phyloP scores from a whole-genome alignment of 2,888 invertebrate species.

The Synanthedon andrenaeformis region DNA sequence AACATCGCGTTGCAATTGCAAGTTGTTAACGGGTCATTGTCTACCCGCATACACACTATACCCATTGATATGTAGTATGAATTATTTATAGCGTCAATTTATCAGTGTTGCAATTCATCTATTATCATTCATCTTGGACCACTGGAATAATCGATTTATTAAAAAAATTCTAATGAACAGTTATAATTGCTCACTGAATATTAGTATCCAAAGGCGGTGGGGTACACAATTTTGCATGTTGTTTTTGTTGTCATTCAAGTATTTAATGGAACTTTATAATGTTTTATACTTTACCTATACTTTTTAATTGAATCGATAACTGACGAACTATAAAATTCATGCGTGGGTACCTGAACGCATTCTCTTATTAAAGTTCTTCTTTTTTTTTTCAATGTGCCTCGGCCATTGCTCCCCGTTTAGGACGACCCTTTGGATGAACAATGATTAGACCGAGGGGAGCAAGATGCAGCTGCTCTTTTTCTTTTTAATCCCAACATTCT shows the following conservation, averaged over 20 bases:
- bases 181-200: too few relatives aligned
- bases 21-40: conserved; percentile 33
- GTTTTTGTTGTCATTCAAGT: too few relatives aligned
- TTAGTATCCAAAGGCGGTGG: too few relatives aligned
- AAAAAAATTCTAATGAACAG: background rate
- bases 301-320: conserved; percentile 7
- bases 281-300: too few relatives aligned
- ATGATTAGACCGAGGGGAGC: conserved; percentile 57
- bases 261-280: too few relatives aligned
- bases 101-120: conserved; percentile 13
- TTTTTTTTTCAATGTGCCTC: conserved; percentile 31
- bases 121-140: conserved; percentile 7
- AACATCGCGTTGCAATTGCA: conserved; percentile 24
- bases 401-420: conserved; percentile 56
- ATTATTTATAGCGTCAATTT: conserved; percentile 18
- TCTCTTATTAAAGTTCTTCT: conserved; percentile 35
- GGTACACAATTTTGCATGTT: too few relatives aligned
- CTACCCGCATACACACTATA: conserved; percentile 26
- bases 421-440: conserved; percentile 61
- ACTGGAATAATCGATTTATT: conserved; percentile 1
- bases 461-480: conserved; percentile 65
- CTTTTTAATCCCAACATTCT: conserved; percentile 35
- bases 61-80: conserved; percentile 6
- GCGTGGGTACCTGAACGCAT: conserved; percentile 54
- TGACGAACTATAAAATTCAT: conserved; percentile 15